Conservation (phyloP, 2,113 vertebrate genomes). For the Lepidothrix coronata region DNA sequence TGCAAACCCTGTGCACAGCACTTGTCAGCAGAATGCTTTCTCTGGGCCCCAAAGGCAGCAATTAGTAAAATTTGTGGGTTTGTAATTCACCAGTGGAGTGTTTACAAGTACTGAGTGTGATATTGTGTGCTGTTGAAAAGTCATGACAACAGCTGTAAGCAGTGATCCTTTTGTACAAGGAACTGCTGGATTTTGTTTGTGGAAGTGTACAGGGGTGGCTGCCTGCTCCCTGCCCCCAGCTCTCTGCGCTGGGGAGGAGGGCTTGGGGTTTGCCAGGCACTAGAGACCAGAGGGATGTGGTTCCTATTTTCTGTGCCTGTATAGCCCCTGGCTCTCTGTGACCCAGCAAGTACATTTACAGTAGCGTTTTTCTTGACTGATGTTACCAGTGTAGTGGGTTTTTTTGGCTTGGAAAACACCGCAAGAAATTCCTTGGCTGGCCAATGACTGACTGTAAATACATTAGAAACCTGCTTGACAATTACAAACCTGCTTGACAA, state of each 20-base stretch:
- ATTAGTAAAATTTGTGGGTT: not conserved
- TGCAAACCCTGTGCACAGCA: rapidly evolving
- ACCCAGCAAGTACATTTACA: not conserved
- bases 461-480: not conserved
- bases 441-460: not conserved
- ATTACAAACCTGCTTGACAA: not conserved
- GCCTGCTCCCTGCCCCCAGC: not conserved
- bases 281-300: not conserved
- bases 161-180: rapidly evolving
- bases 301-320: not conserved
- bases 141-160: not conserved
- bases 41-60: not conserved
- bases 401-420: not conserved
- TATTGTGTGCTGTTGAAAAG: not conserved
- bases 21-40: not conserved
- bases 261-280: not conserved
- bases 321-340: not conserved
- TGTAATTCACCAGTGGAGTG: not conserved
- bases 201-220: not conserved
- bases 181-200: not conserved
- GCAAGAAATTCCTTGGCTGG: not conserved
- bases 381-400: not conserved
- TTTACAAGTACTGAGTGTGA: not conserved
- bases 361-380: not conserved
- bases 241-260: too few species aligned